phyloP scores from a whole-genome alignment of 2,113 vertebrate species.

The Hipposideros armiger region DNA sequence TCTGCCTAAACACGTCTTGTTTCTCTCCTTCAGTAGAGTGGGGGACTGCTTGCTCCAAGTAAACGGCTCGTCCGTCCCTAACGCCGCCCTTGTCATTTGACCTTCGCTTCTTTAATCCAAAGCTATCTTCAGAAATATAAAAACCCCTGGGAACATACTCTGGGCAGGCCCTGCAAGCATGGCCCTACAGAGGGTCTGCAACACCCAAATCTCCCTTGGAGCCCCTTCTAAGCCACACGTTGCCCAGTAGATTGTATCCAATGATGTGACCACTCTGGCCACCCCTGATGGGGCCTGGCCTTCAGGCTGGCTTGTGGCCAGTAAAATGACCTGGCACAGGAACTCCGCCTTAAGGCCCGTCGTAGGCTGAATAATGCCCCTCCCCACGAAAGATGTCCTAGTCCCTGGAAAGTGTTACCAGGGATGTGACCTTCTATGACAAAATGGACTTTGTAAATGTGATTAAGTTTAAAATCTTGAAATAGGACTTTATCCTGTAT shows the following conservation, averaged over 20 bases:
- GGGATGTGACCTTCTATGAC: too few species aligned
- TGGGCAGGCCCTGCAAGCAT: neutral
- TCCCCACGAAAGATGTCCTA: neutral
- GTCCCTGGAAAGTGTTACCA: too few species aligned
- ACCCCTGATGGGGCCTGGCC: fast-evolving
- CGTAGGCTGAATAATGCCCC: neutral
- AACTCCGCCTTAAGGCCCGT: neutral
- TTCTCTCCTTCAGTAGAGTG: neutral
- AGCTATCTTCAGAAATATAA: neutral
- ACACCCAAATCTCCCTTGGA: neutral
- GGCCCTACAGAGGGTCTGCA: fast-evolving
- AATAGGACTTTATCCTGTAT: neutral
- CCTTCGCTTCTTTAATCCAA: neutral
- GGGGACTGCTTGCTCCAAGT: neutral
- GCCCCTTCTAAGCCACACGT: neutral
- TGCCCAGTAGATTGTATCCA: neutral
- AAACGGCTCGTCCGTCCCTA: neutral
- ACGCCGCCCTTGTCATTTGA: neutral
- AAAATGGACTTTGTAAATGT: neutral
- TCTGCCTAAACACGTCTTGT: neutral
- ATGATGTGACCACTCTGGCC: neutral
- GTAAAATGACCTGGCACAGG: neutral
- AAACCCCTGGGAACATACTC: neutral
- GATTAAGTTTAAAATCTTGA: neutral
- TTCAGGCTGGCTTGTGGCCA: neutral